These are phyloP conservation scores for Eurosta solidaginis DNA, from an alignment of 1,140 invertebrate genomes.

Conservation along the genomic window DNA sequence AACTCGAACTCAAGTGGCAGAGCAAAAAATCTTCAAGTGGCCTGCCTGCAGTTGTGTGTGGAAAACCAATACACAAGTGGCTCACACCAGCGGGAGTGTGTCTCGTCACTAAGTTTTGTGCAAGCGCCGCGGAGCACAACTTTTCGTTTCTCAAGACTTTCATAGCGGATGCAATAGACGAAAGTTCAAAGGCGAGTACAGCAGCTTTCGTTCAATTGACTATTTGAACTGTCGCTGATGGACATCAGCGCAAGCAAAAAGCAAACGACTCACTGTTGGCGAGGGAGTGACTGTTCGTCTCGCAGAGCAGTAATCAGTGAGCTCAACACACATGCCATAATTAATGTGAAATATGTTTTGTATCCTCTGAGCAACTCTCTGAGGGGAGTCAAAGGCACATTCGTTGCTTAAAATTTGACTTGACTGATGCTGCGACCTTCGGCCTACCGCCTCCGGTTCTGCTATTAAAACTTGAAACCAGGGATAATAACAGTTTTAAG, in stretches of 20 bases:
- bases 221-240: conserved; percentile 43
- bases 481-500: no score
- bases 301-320: not conserved
- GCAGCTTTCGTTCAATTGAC: conserved; percentile 54
- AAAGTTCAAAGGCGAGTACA: conserved; percentile 16
- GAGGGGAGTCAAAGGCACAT: not conserved
- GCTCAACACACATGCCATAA: conserved; percentile 7
- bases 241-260: not conserved
- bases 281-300: not conserved
- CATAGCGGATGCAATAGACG: not conserved
- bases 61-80: conserved; percentile 49
- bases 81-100: conserved; percentile 55
- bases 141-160: conserved; percentile 16
- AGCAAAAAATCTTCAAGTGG: conserved; percentile 4
- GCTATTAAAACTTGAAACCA: not conserved
- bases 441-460: conserved; percentile 1
- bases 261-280: not conserved
- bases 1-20: not conserved
- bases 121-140: conserved; percentile 32
- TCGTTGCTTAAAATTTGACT: not conserved
- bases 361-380: not conserved
- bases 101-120: conserved; percentile 9
- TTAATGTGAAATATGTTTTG: no score
- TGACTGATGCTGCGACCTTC: not conserved
- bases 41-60: not conserved